phyloP scores from a whole-genome alignment of 2,888 invertebrate species.

The Acanthococcus lagerstroemiae region DNA sequence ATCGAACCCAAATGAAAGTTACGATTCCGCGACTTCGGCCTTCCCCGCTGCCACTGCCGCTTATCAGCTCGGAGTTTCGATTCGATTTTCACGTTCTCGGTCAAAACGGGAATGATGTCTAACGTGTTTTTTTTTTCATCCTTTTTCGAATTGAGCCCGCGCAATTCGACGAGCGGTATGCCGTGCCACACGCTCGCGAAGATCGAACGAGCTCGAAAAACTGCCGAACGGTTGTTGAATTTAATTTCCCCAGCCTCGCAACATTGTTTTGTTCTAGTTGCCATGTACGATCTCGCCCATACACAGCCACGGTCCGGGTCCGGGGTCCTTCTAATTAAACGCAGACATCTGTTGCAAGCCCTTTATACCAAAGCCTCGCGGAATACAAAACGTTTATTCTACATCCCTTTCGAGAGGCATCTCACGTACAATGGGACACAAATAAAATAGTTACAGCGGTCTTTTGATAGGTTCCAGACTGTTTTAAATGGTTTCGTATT shows the following conservation, averaged over 20 bases:
- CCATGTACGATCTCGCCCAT: constrained; percentile 7
- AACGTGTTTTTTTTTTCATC: too few species aligned
- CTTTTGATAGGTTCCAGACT: constrained; percentile 22
- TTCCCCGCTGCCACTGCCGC: too few species aligned
- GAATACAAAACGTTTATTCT: constrained; percentile 29
- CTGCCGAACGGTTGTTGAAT: constrained; percentile 13
- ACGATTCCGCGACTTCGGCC: too few species aligned
- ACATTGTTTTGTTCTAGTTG: constrained; percentile 25
- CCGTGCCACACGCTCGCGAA: too few species aligned
- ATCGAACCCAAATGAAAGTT: too few species aligned
- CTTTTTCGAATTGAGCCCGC: too few species aligned
- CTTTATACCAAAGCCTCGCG: constrained; percentile 25
- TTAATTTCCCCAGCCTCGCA: constrained; percentile 24
- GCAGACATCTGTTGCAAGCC: constrained; percentile 30
- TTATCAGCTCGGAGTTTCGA: too few species aligned
- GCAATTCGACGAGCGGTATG: too few species aligned
- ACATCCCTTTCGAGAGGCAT: constrained; percentile 24
- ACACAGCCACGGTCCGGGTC: constrained; percentile 10
- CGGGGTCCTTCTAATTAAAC: constrained; percentile 30
- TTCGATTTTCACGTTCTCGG: too few species aligned
- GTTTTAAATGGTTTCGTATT: constrained; percentile 21
- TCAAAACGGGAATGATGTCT: too few species aligned
- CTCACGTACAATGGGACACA: constrained; percentile 27
- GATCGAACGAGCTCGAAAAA: constrained; percentile 12
- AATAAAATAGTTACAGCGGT: constrained; percentile 27